A percentile compares a stretch with the other conserved stretches of the same genome.
phyloP scores from a whole-genome alignment of 2,113 vertebrate species.

The Halichoeres trimaculatus region DNA sequence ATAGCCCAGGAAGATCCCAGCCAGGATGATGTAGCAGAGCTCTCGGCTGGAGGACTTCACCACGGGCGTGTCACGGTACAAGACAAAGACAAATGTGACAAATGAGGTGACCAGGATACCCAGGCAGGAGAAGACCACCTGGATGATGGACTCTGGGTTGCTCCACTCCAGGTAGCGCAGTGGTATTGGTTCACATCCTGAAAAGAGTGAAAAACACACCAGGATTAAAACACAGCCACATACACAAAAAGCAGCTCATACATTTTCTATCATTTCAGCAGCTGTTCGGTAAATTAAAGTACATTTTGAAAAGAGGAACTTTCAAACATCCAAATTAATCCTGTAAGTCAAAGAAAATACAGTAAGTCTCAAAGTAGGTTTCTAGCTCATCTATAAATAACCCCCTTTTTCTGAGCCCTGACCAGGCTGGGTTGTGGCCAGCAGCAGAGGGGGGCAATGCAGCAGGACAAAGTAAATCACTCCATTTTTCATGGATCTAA shows the following conservation, averaged over 20 bases:
- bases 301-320: neutral
- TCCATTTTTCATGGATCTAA: slow-evolving; percentile 47
- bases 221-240: slow-evolving; percentile 11
- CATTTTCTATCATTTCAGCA: slow-evolving; percentile 7
- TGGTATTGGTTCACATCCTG: slow-evolving; percentile 92
- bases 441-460: slow-evolving; percentile 54
- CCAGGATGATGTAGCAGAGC: slow-evolving; percentile 97
- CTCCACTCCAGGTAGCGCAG: slow-evolving; percentile 95
- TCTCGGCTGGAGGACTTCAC: slow-evolving; percentile 98
- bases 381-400: slow-evolving; percentile 88
- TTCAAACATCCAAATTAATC: slow-evolving; percentile 27
- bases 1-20: slow-evolving; percentile 96
- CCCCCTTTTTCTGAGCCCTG: slow-evolving; percentile 64
- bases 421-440: slow-evolving; percentile 64
- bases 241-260: slow-evolving; percentile 13
- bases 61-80: slow-evolving; percentile 97
- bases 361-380: slow-evolving; percentile 84
- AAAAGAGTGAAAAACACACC: slow-evolving; percentile 14
- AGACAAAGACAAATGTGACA: slow-evolving; percentile 94
- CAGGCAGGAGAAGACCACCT: slow-evolving; percentile 94
- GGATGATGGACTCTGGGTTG: slow-evolving; percentile 95
- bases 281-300: neutral
- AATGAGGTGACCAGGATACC: slow-evolving; percentile 97
- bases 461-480: slow-evolving; percentile 65
- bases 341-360: slow-evolving; percentile 65